phyloP scores from a whole-genome alignment of 2,888 invertebrate species.

The Ypsolopha sequella region DNA sequence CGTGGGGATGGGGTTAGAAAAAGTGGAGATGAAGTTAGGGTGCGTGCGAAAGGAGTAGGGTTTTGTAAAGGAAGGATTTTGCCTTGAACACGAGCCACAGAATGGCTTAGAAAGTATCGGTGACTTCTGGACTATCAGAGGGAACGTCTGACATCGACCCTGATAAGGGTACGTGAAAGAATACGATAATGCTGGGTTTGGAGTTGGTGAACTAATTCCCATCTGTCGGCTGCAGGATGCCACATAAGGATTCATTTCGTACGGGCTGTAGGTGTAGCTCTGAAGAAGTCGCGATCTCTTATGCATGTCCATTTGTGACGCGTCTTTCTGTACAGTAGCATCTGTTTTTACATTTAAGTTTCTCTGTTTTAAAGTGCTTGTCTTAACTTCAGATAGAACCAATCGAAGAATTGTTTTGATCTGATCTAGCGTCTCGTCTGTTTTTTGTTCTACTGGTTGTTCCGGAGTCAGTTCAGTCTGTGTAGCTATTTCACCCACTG shows the following conservation, averaged over 20 bases:
- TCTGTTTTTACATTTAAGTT: constrained; percentile 28
- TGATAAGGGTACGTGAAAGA: too few species aligned
- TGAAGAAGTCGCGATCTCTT: constrained; percentile 33
- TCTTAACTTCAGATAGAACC: constrained; percentile 49
- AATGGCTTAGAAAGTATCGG: too few species aligned
- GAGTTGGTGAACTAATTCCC: too few species aligned
- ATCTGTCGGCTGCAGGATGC: constrained; percentile 4
- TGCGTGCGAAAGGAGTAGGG: too few species aligned
- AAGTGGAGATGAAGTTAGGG: too few species aligned
- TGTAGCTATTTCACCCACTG: constrained; percentile 30
- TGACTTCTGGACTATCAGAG: too few species aligned
- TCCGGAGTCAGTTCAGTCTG: constrained; percentile 10
- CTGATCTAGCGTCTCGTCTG: constrained; percentile 43
- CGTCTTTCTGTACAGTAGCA: constrained; percentile 38
- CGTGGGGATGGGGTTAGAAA: too few species aligned
- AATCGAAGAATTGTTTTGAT: constrained; percentile 50
- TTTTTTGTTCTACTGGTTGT: constrained; percentile 24
- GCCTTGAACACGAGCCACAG: too few species aligned
- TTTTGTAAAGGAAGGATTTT: too few species aligned
- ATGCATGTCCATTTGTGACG: constrained; percentile 29
- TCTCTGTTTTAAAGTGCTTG: constrained; percentile 23
- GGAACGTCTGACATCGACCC: too few species aligned
- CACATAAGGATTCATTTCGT: constrained; percentile 26
- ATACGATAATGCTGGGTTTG: too few species aligned
- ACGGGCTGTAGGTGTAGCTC: constrained; percentile 38